Evolutionary conservation across 2,113 vertebrate species (phyloP).

Genomic region (Damaliscus lunatus): DNA sequence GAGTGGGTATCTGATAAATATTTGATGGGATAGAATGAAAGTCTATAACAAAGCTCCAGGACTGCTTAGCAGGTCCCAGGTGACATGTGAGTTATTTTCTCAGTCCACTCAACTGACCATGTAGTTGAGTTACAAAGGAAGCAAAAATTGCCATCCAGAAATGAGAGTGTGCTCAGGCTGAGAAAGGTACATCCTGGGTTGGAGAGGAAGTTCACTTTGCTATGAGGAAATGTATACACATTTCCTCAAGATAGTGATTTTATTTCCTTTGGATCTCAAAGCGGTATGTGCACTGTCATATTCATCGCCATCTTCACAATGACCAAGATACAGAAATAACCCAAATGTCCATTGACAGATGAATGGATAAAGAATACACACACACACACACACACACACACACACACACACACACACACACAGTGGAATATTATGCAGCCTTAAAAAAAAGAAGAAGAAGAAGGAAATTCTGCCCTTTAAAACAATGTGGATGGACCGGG

Average conservation of each 20-base stretch:
- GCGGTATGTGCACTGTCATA: not conserved
- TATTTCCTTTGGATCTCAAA: not conserved
- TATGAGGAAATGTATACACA: not conserved
- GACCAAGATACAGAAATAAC: not conserved
- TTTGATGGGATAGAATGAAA: not conserved
- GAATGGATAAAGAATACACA: not conserved
- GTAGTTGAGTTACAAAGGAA: not conserved
- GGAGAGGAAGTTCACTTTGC: not conserved
- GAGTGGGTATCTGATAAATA: constrained; percentile 15
- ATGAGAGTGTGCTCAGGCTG: not conserved
- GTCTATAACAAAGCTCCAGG: not conserved
- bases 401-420: no score
- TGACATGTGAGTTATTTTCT: not conserved
- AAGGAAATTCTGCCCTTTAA: not conserved
- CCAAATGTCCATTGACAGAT: not conserved
- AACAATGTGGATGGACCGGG: not conserved
- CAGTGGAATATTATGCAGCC: not conserved
- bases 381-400: no score
- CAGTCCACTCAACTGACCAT: not conserved
- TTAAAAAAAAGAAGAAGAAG: not conserved
- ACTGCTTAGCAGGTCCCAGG: not conserved
- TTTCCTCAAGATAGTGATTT: not conserved
- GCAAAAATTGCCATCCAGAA: not conserved
- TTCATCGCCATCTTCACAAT: not conserved
- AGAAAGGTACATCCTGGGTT: not conserved